Base-by-base conservation (phyloP, 2,888 invertebrate species). In the Eurytoma californica region DNA sequence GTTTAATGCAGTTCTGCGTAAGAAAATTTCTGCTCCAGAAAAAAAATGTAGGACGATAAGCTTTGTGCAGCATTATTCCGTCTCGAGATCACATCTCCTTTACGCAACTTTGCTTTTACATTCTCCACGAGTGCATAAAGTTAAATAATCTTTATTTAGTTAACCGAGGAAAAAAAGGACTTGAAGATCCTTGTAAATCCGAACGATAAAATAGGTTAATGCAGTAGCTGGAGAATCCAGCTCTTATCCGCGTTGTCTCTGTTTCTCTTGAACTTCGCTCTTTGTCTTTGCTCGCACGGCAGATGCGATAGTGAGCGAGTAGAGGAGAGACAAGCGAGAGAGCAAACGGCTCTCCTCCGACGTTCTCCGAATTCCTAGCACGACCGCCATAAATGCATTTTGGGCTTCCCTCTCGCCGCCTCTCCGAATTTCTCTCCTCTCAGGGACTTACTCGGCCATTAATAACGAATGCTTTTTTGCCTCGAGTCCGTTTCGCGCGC, bases 311-410 rank as follows among this genome's bases (percentile, higher is more conserved):
- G 39, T 39, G 39, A 39, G 39, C 39, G 39, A 9, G 39, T 39
- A 9, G 39, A 39, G 39, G 39, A 30, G 60, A 75, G 58, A 61
- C n/a, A 72, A 53, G 24, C 20, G 53, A 55, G 24, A 24, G 24
- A 47, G 57, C 51, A 53, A 79, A 55, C 57, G 61, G 57, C 58
- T 76, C 60, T 60, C 9, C 39, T 63, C 60, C 20, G 58, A 67
- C 70, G 80, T 69, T 77, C 80, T 63, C 75, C 65, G 79, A 80
- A 85, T 85, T 84, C 85, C 80, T 75, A 80, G 82, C 84, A 85
- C 85, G 84, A 84, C 81, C 80, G 77, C 83, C 81, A 83, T 85
- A 85, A 84, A 85, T 80, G 84, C 82, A 80, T 83, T 83, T 81
- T 72, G 72, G 76, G 77, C 16, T 60, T 73, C 78, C 57, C 57